A percentile compares a stretch with the other conserved stretches of the same genome.
These are phyloP conservation scores for Lacerta bilineata DNA, from an alignment of 2,797 vertebrate species.

Conservation along the genomic window DNA sequence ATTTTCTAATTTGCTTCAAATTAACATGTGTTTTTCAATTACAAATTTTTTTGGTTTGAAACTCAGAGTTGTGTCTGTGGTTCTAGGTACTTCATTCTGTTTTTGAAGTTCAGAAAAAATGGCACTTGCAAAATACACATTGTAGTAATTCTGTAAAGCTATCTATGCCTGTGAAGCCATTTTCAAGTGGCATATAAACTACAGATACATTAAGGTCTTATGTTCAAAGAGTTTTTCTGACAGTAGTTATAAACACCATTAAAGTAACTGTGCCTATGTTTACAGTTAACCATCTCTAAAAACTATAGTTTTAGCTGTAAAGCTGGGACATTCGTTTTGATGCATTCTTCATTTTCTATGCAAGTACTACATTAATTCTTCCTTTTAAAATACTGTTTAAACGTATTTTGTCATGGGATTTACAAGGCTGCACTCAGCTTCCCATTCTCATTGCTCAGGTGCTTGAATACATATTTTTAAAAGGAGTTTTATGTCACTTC, in stretches of 20 bases:
- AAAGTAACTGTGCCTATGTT: not conserved
- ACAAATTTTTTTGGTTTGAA: not conserved
- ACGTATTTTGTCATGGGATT: not conserved
- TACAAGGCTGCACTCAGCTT: not conserved
- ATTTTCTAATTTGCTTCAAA: not conserved
- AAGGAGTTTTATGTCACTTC: not conserved
- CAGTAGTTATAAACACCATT: constrained; percentile 13
- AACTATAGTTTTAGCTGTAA: not conserved
- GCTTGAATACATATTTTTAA: not conserved
- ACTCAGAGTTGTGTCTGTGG: not conserved
- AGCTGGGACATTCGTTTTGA: not conserved
- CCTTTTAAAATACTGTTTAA: constrained; percentile 3
- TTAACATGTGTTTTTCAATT: not conserved
- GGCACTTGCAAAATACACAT: not conserved
- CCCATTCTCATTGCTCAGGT: not conserved
- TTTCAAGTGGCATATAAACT: not conserved
- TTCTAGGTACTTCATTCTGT: constrained; percentile 7
- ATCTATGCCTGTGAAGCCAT: no score
- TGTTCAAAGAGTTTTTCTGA: not conserved
- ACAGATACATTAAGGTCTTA: not conserved
- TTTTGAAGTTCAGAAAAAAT: not conserved
- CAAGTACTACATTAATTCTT: not conserved
- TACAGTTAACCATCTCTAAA: not conserved
- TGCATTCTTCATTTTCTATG: constrained; percentile 7
- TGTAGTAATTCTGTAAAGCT: not conserved